Evolutionary conservation across 2,888 invertebrate genomes (phyloP), one percentile per base, ranked within the genome.

Genomic region (Drosophila limbata): DNA sequence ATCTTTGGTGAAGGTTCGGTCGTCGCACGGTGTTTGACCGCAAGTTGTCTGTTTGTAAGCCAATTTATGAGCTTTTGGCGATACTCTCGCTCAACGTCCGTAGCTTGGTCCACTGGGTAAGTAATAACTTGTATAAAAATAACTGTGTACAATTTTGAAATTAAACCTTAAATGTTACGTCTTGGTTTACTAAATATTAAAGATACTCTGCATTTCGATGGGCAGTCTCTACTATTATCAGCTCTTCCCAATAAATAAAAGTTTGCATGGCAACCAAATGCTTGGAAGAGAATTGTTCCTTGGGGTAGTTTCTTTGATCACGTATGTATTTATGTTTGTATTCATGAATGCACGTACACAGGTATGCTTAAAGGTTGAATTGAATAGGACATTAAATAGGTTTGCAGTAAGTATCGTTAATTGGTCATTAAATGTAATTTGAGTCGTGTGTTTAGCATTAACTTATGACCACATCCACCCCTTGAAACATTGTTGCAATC

Each of bases 361-460:
- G 47, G 5, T 11, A 31, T 21, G 47, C 47, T 47, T 8, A 47
- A 28, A 47, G 28, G 28, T 47, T 31, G 47, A 47, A n/a, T n/a
- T 31, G 28, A 31, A 47, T 47, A 28, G 47, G 28, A 47, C 28
- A 15, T 28, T 25, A 44, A 44, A 44, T 44, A n/a, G 44, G 44
- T n/a, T 45, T 48, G 6, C 11, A 48, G 19, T 4, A 33, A 33
- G 48, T 48, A 48, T 10, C 17, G 17, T 48, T 48, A 48, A 63
- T 63, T 63, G 63, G 63, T 33, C 55, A 63, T 63, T 63, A 63
- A 63, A 40, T 17, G 35, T 55, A 50, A 56, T 48, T 48, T 25
- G 31, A 40, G 45, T 33, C 47, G 63, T 50, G 55, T 63, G 55
- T 33, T 17, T 37, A n/a, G 63, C 37, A 63, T 56, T 56, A 56